Percentiles rank a stretch among this genome's conserved stretches.
Evolutionary conservation across 2,888 invertebrate genomes (phyloP).

Genomic region (Pelosia muscerda): DNA sequence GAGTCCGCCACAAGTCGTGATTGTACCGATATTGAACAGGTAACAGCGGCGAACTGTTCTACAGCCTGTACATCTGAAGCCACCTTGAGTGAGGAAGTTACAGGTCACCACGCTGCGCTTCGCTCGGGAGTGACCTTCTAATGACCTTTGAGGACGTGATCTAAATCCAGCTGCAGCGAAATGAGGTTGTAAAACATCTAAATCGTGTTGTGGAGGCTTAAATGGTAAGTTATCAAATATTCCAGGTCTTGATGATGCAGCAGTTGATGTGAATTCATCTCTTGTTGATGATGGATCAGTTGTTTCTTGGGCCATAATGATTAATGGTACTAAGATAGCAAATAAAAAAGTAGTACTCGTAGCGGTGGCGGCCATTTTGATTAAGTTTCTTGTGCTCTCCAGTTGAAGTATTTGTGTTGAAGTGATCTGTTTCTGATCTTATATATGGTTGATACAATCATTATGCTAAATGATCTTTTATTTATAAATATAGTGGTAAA

Average conservation of each 20-base stretch:
- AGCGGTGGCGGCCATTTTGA: constrained; percentile 26
- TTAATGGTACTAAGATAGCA: constrained; percentile 47
- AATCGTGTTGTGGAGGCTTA: constrained; percentile 14
- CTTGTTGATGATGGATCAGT: constrained; percentile 5
- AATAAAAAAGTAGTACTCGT: constrained; percentile 38
- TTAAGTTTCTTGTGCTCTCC: constrained; percentile 30
- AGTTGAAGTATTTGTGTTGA: constrained; percentile 38
- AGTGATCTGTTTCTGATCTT: constrained; percentile 23
- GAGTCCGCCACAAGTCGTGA: constrained; percentile 57
- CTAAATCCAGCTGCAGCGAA: neutral
- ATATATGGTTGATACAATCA: constrained; percentile 40
- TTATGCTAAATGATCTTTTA: constrained; percentile 43
- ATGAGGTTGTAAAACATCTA: constrained; percentile 22
- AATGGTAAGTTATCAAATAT: constrained; percentile 29
- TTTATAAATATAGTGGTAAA: constrained; percentile 32
- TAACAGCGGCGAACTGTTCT: constrained; percentile 57
- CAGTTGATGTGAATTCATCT: constrained; percentile 17
- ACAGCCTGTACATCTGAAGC: constrained; percentile 57
- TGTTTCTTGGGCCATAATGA: constrained; percentile 32
- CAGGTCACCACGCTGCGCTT: constrained; percentile 41
- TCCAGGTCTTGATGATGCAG: constrained; percentile 21
- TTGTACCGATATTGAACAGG: constrained; percentile 54
- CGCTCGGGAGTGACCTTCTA: constrained; percentile 27
- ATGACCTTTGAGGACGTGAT: constrained; percentile 27
- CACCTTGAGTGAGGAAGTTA: constrained; percentile 44